These are phyloP conservation scores for Rynchops niger DNA, from an alignment of 2,113 vertebrate genomes.

Conservation along the genomic window DNA sequence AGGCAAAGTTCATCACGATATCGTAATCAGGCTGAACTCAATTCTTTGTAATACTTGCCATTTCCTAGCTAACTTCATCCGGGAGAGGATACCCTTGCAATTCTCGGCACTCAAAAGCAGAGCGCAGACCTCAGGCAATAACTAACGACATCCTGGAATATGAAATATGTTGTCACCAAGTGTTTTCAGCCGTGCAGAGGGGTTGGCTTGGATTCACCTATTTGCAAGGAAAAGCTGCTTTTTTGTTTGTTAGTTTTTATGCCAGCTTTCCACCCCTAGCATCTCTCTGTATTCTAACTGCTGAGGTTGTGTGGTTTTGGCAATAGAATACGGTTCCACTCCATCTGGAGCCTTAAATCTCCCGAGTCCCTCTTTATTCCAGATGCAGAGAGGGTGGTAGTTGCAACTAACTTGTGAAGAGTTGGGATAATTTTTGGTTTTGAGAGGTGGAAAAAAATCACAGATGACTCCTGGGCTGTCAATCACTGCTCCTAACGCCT, in stretches of 20 bases:
- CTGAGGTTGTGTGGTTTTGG: not conserved
- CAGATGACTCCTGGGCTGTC: not conserved
- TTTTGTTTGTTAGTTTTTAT: not conserved
- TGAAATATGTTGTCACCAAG: not conserved
- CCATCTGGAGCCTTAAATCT: not conserved
- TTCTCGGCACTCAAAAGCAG: not conserved
- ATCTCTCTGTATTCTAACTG: not conserved
- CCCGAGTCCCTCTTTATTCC: not conserved
- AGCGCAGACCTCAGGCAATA: not conserved
- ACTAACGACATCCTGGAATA: too few species aligned
- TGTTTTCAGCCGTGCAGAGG: not conserved
- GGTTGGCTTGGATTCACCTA: not conserved
- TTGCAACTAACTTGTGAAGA: not conserved
- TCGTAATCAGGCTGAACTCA: accelerated
- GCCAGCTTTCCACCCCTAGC: not conserved
- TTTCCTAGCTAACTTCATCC: not conserved
- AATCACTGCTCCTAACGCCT: not conserved
- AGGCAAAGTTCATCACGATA: not conserved
- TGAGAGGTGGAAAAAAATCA: not conserved
- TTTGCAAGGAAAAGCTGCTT: not conserved
- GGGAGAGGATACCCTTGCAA: not conserved
- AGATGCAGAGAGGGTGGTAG: not conserved
- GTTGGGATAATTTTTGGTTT: not conserved
- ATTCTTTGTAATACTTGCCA: accelerated
- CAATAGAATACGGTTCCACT: not conserved